These are phyloP conservation scores for Barbus barbus DNA, from an alignment of 2,113 vertebrate genomes.

Conservation along the genomic window DNA sequence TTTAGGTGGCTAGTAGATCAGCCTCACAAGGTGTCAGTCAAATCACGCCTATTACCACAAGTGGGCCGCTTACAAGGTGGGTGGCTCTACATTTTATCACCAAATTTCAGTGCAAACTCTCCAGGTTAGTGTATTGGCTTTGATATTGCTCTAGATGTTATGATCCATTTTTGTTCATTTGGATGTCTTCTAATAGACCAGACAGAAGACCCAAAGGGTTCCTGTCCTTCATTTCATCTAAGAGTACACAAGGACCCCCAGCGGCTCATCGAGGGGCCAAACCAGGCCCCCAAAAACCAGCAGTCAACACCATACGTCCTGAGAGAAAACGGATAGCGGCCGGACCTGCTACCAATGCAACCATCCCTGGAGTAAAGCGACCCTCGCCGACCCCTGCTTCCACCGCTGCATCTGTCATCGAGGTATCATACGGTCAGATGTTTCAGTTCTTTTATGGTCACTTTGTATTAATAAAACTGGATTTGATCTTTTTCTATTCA, in stretches of 20 bases:
- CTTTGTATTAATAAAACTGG: background rate
- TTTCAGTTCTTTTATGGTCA: background rate
- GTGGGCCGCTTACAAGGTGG: conserved; percentile 72
- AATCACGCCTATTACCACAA: conserved; percentile 51
- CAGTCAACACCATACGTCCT: conserved; percentile 58
- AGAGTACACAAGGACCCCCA: conserved; percentile 62
- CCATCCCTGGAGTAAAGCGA: background rate
- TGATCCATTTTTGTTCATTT: conserved; percentile 5
- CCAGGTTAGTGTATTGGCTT: no score
- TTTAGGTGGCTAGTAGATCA: conserved; percentile 2
- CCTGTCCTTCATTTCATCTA: conserved; percentile 80
- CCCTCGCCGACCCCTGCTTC: background rate
- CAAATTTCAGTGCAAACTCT: no score
- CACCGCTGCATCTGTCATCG: background rate
- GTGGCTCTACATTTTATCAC: background rate
- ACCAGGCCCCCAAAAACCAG: conserved; percentile 65
- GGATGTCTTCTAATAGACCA: conserved; percentile 60
- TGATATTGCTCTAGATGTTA: no score
- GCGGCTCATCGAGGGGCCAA: conserved; percentile 60
- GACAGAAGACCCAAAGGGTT: conserved; percentile 79
- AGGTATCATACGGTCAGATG: background rate
- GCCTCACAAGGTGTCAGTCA: conserved; percentile 26
- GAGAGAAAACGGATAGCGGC: conserved; percentile 60
- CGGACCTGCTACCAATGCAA: background rate
- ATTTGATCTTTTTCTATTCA: conserved; percentile 32